These are phyloP conservation scores for Diaphora mendica DNA, from an alignment of 2,888 invertebrate genomes.

Conservation along the genomic window DNA sequence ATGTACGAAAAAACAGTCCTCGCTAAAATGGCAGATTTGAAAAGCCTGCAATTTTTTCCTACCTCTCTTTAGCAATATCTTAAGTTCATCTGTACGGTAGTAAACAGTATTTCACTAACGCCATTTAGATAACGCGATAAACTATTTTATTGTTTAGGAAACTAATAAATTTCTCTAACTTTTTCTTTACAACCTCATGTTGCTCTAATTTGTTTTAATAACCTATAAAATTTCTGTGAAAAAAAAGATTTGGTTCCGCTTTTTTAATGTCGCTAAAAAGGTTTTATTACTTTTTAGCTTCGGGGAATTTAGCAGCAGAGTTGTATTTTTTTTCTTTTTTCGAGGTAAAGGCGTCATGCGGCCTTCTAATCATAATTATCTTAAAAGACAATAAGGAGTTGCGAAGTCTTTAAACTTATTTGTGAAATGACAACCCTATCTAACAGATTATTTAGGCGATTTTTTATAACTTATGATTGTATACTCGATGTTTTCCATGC, in stretches of 20 bases:
- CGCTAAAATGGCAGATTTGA: background rate
- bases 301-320: slow-evolving; percentile 31
- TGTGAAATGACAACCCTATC: background rate
- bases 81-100: slow-evolving; percentile 64
- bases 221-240: slow-evolving; percentile 77
- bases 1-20: background rate
- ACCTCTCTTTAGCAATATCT: slow-evolving; percentile 57
- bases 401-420: background rate
- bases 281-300: slow-evolving; percentile 59
- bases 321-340: slow-evolving; percentile 4
- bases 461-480: background rate
- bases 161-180: slow-evolving; percentile 78
- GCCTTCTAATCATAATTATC: slow-evolving; percentile 9
- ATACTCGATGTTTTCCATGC: background rate
- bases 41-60: slow-evolving; percentile 20
- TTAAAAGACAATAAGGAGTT: background rate
- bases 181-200: slow-evolving; percentile 48
- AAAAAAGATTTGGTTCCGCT: slow-evolving; percentile 72
- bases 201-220: slow-evolving; percentile 82
- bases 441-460: background rate
- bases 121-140: slow-evolving; percentile 78
- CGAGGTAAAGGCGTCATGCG: slow-evolving; percentile 9
- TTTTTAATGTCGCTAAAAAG: slow-evolving; percentile 69
- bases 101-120: slow-evolving; percentile 61
- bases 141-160: slow-evolving; percentile 81